Evolutionary conservation across 2,113 vertebrate species (phyloP).

Genomic region (Pedetes capensis): DNA sequence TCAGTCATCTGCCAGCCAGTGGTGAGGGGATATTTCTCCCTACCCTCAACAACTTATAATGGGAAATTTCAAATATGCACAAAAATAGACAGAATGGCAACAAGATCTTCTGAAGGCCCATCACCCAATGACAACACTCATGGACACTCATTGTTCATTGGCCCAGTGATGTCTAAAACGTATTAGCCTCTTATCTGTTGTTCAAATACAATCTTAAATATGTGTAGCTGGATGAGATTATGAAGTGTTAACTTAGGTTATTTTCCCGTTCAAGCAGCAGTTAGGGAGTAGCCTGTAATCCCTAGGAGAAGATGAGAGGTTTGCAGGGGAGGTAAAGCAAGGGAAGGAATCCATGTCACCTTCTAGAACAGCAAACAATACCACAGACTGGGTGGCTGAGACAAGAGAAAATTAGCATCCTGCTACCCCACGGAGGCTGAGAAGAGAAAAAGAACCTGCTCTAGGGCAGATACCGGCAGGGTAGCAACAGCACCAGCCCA

Average conservation of each 20-base stretch:
- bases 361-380: not conserved
- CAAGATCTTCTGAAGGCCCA: not conserved
- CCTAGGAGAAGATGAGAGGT: not conserved
- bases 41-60: not conserved
- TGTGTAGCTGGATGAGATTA: not conserved
- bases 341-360: no score
- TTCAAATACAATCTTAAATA: not conserved
- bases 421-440: not conserved
- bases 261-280: not conserved
- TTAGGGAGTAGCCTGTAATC: not conserved
- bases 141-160: not conserved
- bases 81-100: not conserved
- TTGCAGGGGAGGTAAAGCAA: not conserved
- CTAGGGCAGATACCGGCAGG: not conserved
- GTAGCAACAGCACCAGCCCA: not conserved
- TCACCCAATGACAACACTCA: not conserved
- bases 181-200: not conserved
- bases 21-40: not conserved
- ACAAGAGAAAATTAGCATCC: not conserved
- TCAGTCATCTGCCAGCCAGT: not conserved
- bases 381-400: no score
- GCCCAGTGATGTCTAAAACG: not conserved
- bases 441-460: not conserved
- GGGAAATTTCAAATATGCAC: slow-evolving; percentile 1
- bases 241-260: not conserved